Evolutionary conservation across 2,113 vertebrate genomes (phyloP).

Genomic region (Benitochromis conjunctus): DNA sequence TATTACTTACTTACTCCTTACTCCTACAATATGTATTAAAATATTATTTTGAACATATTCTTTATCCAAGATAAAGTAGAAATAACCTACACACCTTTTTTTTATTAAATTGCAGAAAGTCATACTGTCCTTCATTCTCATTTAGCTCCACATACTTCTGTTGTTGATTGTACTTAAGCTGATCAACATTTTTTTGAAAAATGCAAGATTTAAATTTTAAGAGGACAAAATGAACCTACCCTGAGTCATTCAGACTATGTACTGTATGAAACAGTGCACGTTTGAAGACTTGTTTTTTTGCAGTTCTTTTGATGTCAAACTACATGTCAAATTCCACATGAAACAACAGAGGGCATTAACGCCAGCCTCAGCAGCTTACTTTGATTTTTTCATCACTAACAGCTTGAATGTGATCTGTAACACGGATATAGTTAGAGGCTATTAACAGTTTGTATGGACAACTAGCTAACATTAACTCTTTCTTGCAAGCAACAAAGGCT

Average conservation of each 20-base stretch:
- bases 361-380: background rate
- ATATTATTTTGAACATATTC: background rate
- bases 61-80: background rate
- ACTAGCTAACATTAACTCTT: too few relatives aligned
- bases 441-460: too few relatives aligned
- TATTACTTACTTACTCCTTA: too few relatives aligned
- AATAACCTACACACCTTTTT: background rate
- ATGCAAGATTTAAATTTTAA: background rate
- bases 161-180: background rate
- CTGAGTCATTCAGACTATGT: rapidly evolving
- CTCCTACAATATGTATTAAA: background rate
- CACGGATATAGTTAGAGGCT: too few relatives aligned
- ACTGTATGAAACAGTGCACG: background rate
- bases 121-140: background rate
- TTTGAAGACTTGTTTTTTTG: background rate
- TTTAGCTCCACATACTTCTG: background rate
- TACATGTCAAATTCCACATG: background rate
- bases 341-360: background rate
- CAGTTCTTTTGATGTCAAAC: background rate
- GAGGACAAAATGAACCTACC: background rate
- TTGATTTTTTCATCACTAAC: background rate
- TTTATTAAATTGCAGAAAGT: background rate
- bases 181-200: background rate
- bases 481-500: too few relatives aligned
- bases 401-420: background rate